These are phyloP conservation scores for Drosophila melanocephala DNA, from an alignment of 2,888 invertebrate species.

Conservation along the genomic window DNA sequence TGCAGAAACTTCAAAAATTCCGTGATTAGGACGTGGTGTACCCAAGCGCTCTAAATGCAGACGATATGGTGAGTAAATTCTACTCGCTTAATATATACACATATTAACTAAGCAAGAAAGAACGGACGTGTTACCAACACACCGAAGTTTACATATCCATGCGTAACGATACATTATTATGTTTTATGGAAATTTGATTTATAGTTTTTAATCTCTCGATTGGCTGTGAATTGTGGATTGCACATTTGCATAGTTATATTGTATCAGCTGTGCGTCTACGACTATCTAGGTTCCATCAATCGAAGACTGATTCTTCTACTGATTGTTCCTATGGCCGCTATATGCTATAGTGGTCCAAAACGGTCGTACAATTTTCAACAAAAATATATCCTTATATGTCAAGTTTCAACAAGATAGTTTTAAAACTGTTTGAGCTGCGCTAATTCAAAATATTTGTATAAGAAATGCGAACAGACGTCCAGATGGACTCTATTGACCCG, in stretches of 20 bases:
- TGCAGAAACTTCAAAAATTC: constrained; percentile 82
- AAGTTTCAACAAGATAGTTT: background rate
- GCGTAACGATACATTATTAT: too few relatives aligned
- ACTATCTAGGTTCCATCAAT: too few relatives aligned
- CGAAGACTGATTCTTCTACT: background rate
- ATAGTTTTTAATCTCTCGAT: background rate
- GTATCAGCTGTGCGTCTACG: background rate
- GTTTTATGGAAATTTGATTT: background rate
- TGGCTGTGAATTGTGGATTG: background rate
- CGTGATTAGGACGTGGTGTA: constrained; percentile 86
- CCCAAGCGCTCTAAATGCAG: constrained; percentile 85
- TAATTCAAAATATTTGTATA: background rate
- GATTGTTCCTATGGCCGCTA: background rate
- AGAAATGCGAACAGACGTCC: background rate
- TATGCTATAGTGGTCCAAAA: background rate
- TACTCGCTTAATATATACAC: background rate
- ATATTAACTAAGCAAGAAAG: background rate
- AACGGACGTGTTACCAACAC: background rate
- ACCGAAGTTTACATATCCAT: background rate
- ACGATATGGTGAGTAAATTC: constrained; percentile 85
- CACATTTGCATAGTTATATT: background rate
- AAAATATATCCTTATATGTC: background rate
- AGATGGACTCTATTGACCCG: background rate
- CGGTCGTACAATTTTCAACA: background rate
- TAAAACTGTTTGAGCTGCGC: background rate